Base-by-base conservation (phyloP, 2,797 vertebrate genomes). In the Dendrocincla tyrannina region DNA sequence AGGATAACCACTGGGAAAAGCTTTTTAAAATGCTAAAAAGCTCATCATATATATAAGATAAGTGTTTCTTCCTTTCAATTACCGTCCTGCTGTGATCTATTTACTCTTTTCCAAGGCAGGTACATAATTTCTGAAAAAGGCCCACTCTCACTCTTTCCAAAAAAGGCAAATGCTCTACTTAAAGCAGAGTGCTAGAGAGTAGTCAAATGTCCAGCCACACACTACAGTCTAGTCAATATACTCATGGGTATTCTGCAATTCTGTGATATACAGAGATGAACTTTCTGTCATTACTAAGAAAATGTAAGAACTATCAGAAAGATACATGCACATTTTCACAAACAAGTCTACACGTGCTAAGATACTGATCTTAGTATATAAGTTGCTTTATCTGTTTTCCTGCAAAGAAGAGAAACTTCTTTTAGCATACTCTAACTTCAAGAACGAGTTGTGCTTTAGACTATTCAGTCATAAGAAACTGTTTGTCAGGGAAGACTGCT, bases 371-470 rank as follows among this genome's bases (percentile, higher is more conserved):
- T 89, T 55, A 56, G 24, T 55, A 41, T 17, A 55, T 18, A n/a
- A 73, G 19, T 41, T 3, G 1, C 12, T 76, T 93, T 2, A 4
- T 47, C 24, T 44, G 7, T 50, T 64, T 62, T 73, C 14, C 46
- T 59, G 44, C 3, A 64, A 76, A 72, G 2, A 70, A 10, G 18
- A 25, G 13, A 63, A 27, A 52, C 22, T 44, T 88, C 60, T 49
- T 89, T 78, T 63, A 75, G 24, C 30, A 32, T 49, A 66, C 46
- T 33, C 27, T 64, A 73, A 64, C 44, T 46, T 82, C 14, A 73
- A 35, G 22, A 70, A 74, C 23, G 22, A 76, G 35, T 59, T 11
- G 30, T 46, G 53, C 64, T 89, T 94, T 81, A 95, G 22, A 84
- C 55, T 59, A 88, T 56, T 37, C 60, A 93, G 63, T 19, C 68